Evolutionary conservation across 1,140 invertebrate species (phyloP), one percentile per base, ranked within the genome.

Genomic region (Glossosoma conforme): DNA sequence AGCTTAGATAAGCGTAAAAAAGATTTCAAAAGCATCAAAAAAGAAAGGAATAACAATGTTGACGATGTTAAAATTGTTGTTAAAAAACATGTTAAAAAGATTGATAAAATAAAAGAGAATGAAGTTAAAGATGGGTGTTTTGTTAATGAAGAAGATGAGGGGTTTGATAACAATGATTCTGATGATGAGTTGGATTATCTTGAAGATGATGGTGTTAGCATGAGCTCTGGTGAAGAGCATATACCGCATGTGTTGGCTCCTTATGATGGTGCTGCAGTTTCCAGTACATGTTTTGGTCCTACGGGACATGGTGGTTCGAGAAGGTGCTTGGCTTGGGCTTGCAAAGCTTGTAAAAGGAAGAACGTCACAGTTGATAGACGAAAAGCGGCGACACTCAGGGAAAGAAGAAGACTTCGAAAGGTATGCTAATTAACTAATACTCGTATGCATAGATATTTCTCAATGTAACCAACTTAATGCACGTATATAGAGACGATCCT

Each of bases 291-390:
- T 32, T 58, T 41, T 25, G 50, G 33, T 11, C 32, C 21, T 5
- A 10, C 18, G 13, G 19, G 17, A 8, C 46, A 43, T 21, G 18
- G 33, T 75, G 75, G 33, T 77, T 81, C 79, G 22, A 77, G 89
- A 37, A 79, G 87, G 43, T 97, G 93, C 64, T 76, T 97, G 1
- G 79, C 93, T 1, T 97, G 93, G 93, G 93, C 93, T 3, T 97
- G 93, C 70, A 96, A 97, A 66, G 91, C 92, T 1, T 97, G 93
- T 72, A 97, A 97, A 66, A 85, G 90, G 70, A 95, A 95, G 72
- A 92, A 86, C 3, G 90, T 96, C 13, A 87, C 91, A 3, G 89
- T 97, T 1, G 95, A 98, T 69, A 75, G 96, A 28, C 79, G 96
- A 62, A 97, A 97, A 78, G 95, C 96, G 3, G 96, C 96, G 1